A percentile compares a stretch with the other conserved stretches of the same genome.
These are phyloP conservation scores for Musca domestica DNA, from an alignment of 1,140 invertebrate genomes.

Conservation along the genomic window DNA sequence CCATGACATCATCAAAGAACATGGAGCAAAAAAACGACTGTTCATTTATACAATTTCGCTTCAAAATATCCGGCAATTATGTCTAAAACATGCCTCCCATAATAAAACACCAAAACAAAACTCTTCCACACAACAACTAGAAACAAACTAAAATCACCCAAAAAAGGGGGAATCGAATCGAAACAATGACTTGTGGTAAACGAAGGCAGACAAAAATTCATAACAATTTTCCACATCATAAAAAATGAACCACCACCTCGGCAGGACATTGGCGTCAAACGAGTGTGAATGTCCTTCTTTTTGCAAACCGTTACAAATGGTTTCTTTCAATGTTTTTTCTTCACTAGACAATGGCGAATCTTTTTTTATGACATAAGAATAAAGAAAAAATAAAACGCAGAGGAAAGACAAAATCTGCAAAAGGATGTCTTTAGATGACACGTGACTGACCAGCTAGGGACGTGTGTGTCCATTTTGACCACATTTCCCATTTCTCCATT, in stretches of 20 bases:
- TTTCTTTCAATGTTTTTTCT: not conserved
- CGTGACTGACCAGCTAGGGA: not conserved
- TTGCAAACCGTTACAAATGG: not conserved
- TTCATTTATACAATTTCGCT: no score
- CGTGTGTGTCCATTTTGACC: not conserved
- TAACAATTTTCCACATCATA: conserved; percentile 18
- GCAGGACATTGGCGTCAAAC: no score
- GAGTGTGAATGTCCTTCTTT: no score
- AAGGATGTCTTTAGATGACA: not conserved
- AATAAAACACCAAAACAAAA: no score
- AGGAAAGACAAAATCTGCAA: not conserved
- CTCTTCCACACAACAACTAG: no score
- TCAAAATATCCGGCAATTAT: conserved; percentile 9
- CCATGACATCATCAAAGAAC: no score
- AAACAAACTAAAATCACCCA: no score
- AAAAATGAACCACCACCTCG: not conserved
- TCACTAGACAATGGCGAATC: not conserved
- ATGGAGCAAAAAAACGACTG: no score
- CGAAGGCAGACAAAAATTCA: not conserved
- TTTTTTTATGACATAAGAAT: no score
- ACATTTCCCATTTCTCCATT: no score
- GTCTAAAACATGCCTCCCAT: not conserved
- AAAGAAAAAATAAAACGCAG: no score
- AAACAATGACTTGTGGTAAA: not conserved
- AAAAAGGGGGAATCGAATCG: no score